These are phyloP conservation scores for Hypotaenidia philippensis DNA, from an alignment of 2,797 vertebrate genomes.

Conservation along the genomic window DNA sequence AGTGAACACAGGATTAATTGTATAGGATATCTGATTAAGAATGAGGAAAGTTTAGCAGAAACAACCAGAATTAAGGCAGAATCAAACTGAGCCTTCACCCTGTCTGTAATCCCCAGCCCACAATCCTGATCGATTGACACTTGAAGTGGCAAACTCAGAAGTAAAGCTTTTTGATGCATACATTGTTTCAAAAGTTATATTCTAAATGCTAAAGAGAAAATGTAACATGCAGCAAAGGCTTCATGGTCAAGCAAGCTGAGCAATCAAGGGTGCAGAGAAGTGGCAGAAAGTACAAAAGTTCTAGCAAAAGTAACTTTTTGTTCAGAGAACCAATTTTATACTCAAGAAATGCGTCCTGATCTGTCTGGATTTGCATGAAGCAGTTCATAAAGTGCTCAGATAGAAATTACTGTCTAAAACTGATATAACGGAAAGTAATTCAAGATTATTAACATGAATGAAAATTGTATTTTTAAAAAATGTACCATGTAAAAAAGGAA, in stretches of 20 bases:
- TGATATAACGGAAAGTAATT: neutral
- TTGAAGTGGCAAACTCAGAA: neutral
- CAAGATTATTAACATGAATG: neutral
- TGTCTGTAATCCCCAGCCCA: neutral
- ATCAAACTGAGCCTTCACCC: neutral
- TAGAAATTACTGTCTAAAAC: neutral
- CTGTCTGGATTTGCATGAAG: neutral
- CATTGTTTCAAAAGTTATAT: neutral
- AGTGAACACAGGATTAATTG: neutral
- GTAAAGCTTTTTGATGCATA: neutral
- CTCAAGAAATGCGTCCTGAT: neutral
- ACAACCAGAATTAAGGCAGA: neutral
- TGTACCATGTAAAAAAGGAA: neutral
- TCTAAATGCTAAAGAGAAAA: neutral
- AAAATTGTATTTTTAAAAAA: neutral
- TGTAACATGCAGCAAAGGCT: fast-evolving
- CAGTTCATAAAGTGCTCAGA: neutral
- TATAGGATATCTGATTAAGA: neutral
- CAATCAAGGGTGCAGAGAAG: neutral
- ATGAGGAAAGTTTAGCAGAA: neutral
- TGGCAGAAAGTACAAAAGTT: neutral
- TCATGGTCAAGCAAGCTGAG: neutral
- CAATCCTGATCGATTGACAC: neutral
- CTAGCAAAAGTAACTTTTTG: neutral
- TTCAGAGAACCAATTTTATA: neutral